Evolutionary conservation across 1,140 invertebrate genomes (phyloP), one percentile per base, ranked within the genome.

Genomic region (Drosophila ironensis): DNA sequence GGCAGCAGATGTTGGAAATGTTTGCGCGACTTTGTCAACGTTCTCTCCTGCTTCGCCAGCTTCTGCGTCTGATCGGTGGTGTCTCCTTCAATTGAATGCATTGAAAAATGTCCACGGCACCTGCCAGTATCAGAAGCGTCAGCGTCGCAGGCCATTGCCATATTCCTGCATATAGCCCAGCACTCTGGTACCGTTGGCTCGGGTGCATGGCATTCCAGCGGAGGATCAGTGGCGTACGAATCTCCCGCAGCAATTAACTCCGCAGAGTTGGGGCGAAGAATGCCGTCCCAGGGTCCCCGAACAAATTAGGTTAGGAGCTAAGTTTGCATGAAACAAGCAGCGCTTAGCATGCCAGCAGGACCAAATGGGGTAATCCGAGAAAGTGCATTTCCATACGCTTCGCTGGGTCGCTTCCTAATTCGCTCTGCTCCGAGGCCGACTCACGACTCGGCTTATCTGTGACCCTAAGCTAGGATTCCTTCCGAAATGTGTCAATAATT

Each of bases 401-500:
- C 30, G 30, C 11, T 14, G 30, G 30, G 30, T 12, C 14, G 30
- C 7, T 33, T 54, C 19, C 37, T 4, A 44, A 45, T 54, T 59
- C 37, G 67, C 51, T 45, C 52, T 14, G 52, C 67, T 56, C 33
- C 16, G 14, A 40, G 51, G 19, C 42, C 59, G 30, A 38, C 54
- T 84, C 78, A 84, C 78, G 72, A 70, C 46, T 84, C 67, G 5
- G 35, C 22, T 44, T 74, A 71, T 71, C 76, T 56, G 24, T 22
- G 4, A 27, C 33, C 59, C 28, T 48, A 25, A 27, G 35, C 37
- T 70, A 19, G 45, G 47, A 75, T 69, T 66, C 71, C 46, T 51
- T 37, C 7, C 54, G 24, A 77, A 87, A 87, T 87, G 82, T 87
- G 82, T 87, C 82, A 87, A 81, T 87, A 87, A 87, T 87, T 87